Base-by-base conservation (phyloP, 2,797 vertebrate genomes). In the Poeciliopsis turneri region DNA sequence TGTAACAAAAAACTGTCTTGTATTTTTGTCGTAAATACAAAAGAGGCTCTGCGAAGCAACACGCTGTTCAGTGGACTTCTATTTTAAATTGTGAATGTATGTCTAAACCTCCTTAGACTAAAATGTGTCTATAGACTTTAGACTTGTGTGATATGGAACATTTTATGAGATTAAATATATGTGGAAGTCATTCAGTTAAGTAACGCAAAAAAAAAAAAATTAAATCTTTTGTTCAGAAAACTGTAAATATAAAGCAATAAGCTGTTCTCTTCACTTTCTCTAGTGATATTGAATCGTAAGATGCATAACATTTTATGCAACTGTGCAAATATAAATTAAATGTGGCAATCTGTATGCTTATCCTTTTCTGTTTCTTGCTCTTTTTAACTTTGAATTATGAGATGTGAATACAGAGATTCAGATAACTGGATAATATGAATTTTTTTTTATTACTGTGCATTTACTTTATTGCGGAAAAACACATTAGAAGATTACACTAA, bases 251-350 rank as follows among this genome's bases (percentile, higher is more conserved):
- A 68, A 68, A 68, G 36, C 36, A 68, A 41, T 64, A 64, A 36
- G 33, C 18, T 66, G 61, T 66, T 66, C 33, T 64, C 61, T 66
- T 66, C 61, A 30, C 30, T 66, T 66, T 66, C 61, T 66, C 36
- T 23, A 23, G 18, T 66, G 18, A 39, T 66, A 36, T 66, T 36
- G 20, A 66, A 39, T 39, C 23, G 36, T 11, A 68, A 41, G 36
- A 10, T 25, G 41, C 18, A 36, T 41, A 25, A 41, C 25, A 25
- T 68, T 25, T 41, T 68, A 12, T 25, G 33, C 36, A 36, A 39
- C 36, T 68, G 20, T 68, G 36, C 64, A 23, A 68, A 41, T 36
- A 12, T 68, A 41, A 68, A 68, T 68, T 12, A 25, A 41, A 39
- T 41, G 10, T 68, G 36, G 36, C 2, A 20, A 41, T 10, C 20